Base-by-base conservation (phyloP, 2,888 invertebrate genomes). In the Diarsia brunnea region DNA sequence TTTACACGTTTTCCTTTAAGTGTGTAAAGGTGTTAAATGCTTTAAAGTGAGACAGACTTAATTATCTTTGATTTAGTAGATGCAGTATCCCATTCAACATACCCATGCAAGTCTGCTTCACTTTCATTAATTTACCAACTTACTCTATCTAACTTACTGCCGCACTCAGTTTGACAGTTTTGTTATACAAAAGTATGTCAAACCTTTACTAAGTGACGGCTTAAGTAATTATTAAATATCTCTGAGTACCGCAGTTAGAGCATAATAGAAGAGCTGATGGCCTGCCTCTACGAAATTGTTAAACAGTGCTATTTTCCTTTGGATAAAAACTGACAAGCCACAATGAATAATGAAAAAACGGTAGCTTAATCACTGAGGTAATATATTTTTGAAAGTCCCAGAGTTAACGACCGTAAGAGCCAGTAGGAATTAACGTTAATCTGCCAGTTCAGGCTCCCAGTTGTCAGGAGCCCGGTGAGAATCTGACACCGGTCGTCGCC, bases 401-500 rank as follows among this genome's bases (percentile, higher is more conserved):
- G 53, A 51, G 49, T 64, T 81, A 65, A 65, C 38, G 63, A 77
- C 31, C 63, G 63, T 64, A 61, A 64, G 31, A 78, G 63, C 51
- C 77, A 77, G 65, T 60, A 58, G n/a, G 55, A 80, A 69, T 84
- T 70, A 64, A 86, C 75, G 84, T 88, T 86, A 87, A 85, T 80
- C 87, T 73, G 79, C 75, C 65, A 73, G 71, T 63, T 49, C 65
- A 27, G 47, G 79, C 79, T 86, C 12, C 75, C 81, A 78, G 79
- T 87, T 86, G 86, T 84, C 84, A 85, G 73, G 61, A 84, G 70
- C 70, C 75, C 82, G 79, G 87, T 79, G 85, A 78, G 88, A 88
- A 90, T 89, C 85, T 72, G 88, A 91, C 88, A 91, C 82, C 88
- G 72, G 77, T 81, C 82, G 75, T 86, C 87, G 89, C 84, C 90